Evolutionary conservation across 2,888 invertebrate genomes (phyloP).

Genomic region (Perizoma flavofasciatum): DNA sequence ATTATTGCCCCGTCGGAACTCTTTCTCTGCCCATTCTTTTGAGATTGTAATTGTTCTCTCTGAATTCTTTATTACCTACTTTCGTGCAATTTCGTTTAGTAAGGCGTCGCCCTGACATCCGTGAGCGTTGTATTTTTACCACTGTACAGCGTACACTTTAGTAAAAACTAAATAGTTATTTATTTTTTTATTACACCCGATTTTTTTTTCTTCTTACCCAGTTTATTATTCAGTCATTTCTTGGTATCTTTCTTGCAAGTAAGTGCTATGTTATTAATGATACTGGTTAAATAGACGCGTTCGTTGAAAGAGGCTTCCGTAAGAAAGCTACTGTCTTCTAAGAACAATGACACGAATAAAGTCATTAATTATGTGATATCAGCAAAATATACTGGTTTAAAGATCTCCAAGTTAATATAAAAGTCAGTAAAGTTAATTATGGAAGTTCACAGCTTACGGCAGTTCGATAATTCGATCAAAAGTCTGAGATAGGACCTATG

Average conservation of each 20-base stretch:
- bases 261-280: conserved; percentile 48
- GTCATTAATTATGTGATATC: conserved; percentile 46
- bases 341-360: conserved; percentile 40
- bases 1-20: conserved; percentile 71
- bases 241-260: conserved; percentile 43
- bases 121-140: conserved; percentile 18
- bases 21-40: conserved; percentile 61
- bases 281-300: conserved; percentile 46
- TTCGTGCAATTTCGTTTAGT: conserved; percentile 37
- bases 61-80: conserved; percentile 45
- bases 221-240: no score
- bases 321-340: conserved; percentile 34
- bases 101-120: conserved; percentile 24
- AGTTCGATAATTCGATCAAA: conserved; percentile 44
- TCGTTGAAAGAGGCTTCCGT: conserved; percentile 35
- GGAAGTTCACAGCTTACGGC: conserved; percentile 32
- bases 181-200: no score
- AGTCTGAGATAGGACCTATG: conserved; percentile 39
- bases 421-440: conserved; percentile 36
- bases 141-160: neutral
- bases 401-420: conserved; percentile 23
- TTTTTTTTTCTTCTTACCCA: no score
- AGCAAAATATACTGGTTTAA: conserved; percentile 31
- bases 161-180: no score
- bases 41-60: conserved; percentile 52